Evolutionary conservation across 2,797 vertebrate species (phyloP).

Genomic region (Pithecia hirsuta): DNA sequence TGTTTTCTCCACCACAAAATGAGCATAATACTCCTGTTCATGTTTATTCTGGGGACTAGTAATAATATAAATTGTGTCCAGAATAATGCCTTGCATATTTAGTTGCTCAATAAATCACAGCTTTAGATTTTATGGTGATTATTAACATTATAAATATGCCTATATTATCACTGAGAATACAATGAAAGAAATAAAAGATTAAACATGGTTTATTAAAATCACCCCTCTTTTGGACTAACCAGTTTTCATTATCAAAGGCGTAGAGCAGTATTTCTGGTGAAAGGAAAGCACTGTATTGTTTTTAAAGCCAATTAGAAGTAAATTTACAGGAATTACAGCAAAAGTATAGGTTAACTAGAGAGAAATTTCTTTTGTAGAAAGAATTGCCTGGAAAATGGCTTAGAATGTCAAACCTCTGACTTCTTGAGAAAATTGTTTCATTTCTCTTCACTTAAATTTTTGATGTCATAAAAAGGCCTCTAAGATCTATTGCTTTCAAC

Average conservation of each 20-base stretch:
- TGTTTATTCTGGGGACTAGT: not conserved
- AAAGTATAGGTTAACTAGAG: slow-evolving; percentile 28
- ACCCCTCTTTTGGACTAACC: not conserved
- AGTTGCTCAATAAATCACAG: not conserved
- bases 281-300: slow-evolving; percentile 30
- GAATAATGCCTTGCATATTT: not conserved
- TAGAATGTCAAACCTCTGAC: slow-evolving; percentile 10
- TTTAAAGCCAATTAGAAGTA: slow-evolving; percentile 40
- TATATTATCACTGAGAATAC: not conserved
- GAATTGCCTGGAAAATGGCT: not conserved
- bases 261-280: not conserved
- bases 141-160: not conserved
- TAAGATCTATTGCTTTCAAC: not conserved
- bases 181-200: slow-evolving; percentile 29
- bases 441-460: slow-evolving; percentile 13
- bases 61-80: not conserved
- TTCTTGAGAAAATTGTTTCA: not conserved
- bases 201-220: slow-evolving; percentile 22
- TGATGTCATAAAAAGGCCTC: not conserved
- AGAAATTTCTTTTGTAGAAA: slow-evolving; percentile 41
- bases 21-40: not conserved
- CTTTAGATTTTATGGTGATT: slow-evolving; percentile 2
- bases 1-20: not conserved
- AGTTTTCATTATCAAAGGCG: not conserved
- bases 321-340: slow-evolving; percentile 9